A percentile compares a stretch with the other conserved stretches of the same genome.
These are phyloP conservation scores for Crenichthys baileyi DNA, from an alignment of 2,797 vertebrate genomes.

Conservation along the genomic window DNA sequence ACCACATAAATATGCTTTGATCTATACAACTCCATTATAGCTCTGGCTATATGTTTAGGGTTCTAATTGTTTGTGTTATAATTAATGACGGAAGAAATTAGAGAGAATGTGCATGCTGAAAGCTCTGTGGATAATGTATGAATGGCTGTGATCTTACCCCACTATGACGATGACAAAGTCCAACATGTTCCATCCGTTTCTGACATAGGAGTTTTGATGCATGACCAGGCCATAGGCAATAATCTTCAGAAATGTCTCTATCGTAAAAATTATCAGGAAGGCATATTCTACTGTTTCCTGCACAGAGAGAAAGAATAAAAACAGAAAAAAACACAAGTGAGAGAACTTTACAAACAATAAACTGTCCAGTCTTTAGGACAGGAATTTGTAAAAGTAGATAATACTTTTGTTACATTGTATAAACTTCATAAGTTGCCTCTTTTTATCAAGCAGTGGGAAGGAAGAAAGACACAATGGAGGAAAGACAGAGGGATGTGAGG, in stretches of 20 bases:
- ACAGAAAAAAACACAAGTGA: neutral
- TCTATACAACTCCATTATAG: too few relatives aligned
- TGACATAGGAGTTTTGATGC: conserved; percentile 97
- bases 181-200: conserved; percentile 99
- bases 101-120: neutral
- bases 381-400: neutral
- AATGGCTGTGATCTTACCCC: conserved; percentile 84
- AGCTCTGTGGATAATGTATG: neutral
- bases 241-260: conserved; percentile 99
- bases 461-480: too few relatives aligned
- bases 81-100: neutral
- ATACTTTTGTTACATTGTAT: neutral
- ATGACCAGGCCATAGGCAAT: conserved; percentile 98
- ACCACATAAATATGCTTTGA: too few relatives aligned
- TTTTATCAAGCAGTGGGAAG: neutral
- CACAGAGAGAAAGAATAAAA: conserved; percentile 2
- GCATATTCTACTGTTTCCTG: conserved; percentile 99
- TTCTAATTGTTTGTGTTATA: neutral
- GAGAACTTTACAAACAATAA: neutral
- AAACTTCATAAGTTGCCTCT: neutral
- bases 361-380: neutral
- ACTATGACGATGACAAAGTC: conserved; percentile 99
- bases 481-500: too few relatives aligned
- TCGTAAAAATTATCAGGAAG: conserved; percentile 99
- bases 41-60: neutral